Percentiles rank a stretch among this genome's conserved stretches.
Conservation (phyloP, 2,797 vertebrate species). For the Chloroceryle inda region DNA sequence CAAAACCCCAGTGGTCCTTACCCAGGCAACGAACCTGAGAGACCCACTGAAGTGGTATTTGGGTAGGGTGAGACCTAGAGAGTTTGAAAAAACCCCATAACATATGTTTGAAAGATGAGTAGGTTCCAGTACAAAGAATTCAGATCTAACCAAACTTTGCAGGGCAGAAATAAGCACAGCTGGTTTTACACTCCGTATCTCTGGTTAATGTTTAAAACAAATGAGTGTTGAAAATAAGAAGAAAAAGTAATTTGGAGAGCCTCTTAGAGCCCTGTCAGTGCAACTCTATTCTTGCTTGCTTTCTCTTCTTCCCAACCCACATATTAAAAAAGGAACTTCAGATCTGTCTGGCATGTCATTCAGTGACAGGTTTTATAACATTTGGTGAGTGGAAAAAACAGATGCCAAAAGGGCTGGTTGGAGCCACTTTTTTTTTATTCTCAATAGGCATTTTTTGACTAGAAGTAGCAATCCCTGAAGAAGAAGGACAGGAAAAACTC, state of each 20-base stretch:
- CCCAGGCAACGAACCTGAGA: neutral
- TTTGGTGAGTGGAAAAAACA: neutral
- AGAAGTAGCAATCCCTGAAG: neutral
- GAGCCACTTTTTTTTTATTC: neutral
- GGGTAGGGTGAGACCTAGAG: neutral
- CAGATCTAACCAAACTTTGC: neutral
- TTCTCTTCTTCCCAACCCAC: neutral
- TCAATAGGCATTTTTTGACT: neutral
- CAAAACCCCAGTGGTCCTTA: neutral
- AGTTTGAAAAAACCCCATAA: neutral
- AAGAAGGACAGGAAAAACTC: neutral
- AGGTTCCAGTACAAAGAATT: conserved; percentile 22
- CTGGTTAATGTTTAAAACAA: conserved; percentile 48
- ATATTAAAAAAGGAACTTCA: conserved; percentile 13
- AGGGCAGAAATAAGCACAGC: conserved; percentile 35
- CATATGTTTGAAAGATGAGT: conserved; percentile 51
- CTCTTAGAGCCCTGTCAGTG: neutral
- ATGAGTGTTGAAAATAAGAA: conserved; percentile 22
- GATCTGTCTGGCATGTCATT: neutral
- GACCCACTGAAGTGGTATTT: neutral
- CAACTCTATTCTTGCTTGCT: neutral
- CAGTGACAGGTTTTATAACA: neutral
- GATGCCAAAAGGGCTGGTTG: neutral
- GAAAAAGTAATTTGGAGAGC: neutral
- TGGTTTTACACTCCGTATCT: conserved; percentile 13